Evolutionary conservation across 2,888 invertebrate genomes (phyloP).

Genomic region (Cerceris ruficornis): DNA sequence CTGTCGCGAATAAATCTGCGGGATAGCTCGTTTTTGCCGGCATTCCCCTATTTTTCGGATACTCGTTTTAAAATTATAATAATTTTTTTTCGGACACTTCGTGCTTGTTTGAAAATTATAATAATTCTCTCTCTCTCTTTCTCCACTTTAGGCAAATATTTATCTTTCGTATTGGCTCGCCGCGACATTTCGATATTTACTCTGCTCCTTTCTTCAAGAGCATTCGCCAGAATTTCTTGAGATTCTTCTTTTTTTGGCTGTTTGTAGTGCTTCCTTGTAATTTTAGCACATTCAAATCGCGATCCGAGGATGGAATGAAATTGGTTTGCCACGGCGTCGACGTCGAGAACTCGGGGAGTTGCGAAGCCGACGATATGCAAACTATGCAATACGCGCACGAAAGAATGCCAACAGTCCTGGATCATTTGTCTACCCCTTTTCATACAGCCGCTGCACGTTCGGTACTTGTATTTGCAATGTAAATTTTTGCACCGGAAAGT

Average conservation of each 20-base stretch:
- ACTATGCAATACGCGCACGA: neutral
- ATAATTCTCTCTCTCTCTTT: neutral
- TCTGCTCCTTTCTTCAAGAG: neutral
- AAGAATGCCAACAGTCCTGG: neutral
- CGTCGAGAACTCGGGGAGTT: neutral
- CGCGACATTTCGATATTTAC: slow-evolving; percentile 3
- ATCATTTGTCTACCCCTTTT: neutral
- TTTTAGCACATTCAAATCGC: neutral
- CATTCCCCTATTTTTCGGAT: neutral
- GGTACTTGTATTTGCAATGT: neutral
- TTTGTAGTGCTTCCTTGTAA: neutral
- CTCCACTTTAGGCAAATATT: neutral
- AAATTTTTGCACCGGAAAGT: neutral
- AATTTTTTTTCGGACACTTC: no score
- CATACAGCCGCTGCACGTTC: neutral
- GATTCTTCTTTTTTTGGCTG: neutral
- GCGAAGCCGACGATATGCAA: neutral
- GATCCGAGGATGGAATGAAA: neutral
- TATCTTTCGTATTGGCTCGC: neutral
- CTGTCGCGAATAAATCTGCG: no score
- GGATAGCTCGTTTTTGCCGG: neutral
- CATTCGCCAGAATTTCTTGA: neutral
- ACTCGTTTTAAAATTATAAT: neutral
- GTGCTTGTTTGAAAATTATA: neutral
- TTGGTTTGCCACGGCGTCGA: neutral